Base-by-base conservation (phyloP, 1,140 invertebrate genomes). In the Trichonephila inaurata region DNA sequence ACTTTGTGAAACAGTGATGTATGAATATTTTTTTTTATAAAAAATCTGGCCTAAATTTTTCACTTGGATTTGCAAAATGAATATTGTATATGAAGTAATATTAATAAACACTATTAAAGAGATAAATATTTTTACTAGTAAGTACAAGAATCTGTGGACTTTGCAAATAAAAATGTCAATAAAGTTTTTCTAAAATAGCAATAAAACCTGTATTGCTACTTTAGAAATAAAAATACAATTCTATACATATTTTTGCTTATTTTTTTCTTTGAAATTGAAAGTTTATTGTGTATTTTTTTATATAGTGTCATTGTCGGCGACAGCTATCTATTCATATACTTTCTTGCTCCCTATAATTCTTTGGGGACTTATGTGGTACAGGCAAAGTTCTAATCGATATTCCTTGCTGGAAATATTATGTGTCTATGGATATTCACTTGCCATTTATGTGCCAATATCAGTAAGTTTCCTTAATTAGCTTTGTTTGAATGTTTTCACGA, bases 391-490 rank as follows among this genome's bases (percentile, higher is more conserved):
- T 12, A 97, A 97, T 95, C 96, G 96, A 87, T 96, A 97, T 93
- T 97, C 97, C 40, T 97, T 98, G 95, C 96, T 99, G 94, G 96
- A 97, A 95, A 96, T 99, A 10, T 96, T 99, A 94, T 99, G 98
- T 96, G 96, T 99, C 3, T 99, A 99, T 96, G 99, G 99, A 21
- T 99, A 99, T 95, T 99, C 98, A 0, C 96, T 99, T 69, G 97
- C 98, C 61, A 98, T 99, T 94, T 99, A 98, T 95, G 97, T 99
- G 95, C 99, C 99, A 14, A 97, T 99, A 8, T 98, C 98, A n/a
- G 97, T 97, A 93, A 62, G 89, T 89, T n/a, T 60, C 60, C 72
- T 7, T 33, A 18, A 24, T 69, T 51, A 69, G 12, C 2, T 10
- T n/a, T 93, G 28, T 83, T 10, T 19, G 3, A 40, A 40, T 40